Conservation (phyloP, 2,888 invertebrate genomes). For the Sphinx pinastri region DNA sequence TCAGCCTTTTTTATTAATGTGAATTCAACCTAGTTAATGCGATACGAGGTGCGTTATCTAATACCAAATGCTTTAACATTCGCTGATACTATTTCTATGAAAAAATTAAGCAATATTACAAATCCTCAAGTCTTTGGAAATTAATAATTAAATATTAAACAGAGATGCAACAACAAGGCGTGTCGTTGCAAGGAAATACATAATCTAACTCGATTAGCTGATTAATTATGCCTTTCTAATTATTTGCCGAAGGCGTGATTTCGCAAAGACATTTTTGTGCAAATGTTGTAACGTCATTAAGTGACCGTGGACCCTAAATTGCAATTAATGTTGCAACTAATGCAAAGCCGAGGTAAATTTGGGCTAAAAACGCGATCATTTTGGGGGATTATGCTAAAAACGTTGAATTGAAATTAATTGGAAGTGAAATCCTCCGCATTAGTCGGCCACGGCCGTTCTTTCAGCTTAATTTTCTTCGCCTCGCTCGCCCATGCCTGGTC, state of each 20-base stretch:
- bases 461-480: slow-evolving; percentile 11
- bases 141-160: background rate
- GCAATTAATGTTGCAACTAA: slow-evolving; percentile 42
- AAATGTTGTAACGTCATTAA: slow-evolving; percentile 41
- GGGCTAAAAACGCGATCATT: slow-evolving; percentile 7
- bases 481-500: background rate
- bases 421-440: slow-evolving; percentile 10
- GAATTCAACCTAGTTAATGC: no score
- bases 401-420: slow-evolving; percentile 7
- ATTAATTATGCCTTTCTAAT: slow-evolving; percentile 34
- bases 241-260: slow-evolving; percentile 33
- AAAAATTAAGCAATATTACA: background rate
- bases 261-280: slow-evolving; percentile 35
- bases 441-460: slow-evolving; percentile 18
- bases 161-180: background rate
- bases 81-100: no score
- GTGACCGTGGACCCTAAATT: slow-evolving; percentile 50
- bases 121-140: background rate
- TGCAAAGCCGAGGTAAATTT: slow-evolving; percentile 31
- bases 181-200: slow-evolving; percentile 1
- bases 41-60: no score
- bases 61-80: no score
- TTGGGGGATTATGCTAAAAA: slow-evolving; percentile 5
- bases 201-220: slow-evolving; percentile 22
- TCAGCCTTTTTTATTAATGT: no score